Conservation (phyloP, 2,888 invertebrate species). For the Hyalella azteca region DNA sequence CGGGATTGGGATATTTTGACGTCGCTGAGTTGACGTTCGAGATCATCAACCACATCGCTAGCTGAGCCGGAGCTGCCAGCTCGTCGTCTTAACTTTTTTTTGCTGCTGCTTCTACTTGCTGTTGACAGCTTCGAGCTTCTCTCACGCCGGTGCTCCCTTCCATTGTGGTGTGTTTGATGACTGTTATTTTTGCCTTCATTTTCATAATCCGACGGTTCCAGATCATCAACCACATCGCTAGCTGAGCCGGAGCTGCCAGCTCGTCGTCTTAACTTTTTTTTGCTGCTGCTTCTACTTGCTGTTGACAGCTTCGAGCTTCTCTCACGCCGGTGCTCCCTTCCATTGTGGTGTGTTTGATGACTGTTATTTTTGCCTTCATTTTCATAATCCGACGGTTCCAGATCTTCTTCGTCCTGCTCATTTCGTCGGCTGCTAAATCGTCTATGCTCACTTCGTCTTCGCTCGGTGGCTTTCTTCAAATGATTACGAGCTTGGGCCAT, state of each 20-base stretch:
- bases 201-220: too few relatives aligned
- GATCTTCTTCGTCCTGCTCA: constrained; percentile 52
- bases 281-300: constrained; percentile 44
- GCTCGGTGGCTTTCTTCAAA: constrained; percentile 46
- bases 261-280: constrained; percentile 48
- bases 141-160: constrained; percentile 46
- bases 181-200: constrained; percentile 48
- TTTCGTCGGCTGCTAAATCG: constrained; percentile 46
- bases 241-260: constrained; percentile 19
- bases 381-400: constrained; percentile 53
- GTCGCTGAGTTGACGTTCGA: constrained; percentile 51
- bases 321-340: constrained; percentile 49
- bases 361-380: constrained; percentile 50
- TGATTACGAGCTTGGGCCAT: constrained; percentile 39
- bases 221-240: constrained; percentile 47
- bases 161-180: too few relatives aligned
- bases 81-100: constrained; percentile 45
- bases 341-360: constrained; percentile 43
- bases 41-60: constrained; percentile 52
- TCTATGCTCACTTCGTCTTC: constrained; percentile 46
- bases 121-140: constrained; percentile 45
- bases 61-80: constrained; percentile 41
- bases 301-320: constrained; percentile 45
- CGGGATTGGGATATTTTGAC: constrained; percentile 50
- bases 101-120: constrained; percentile 44